Conservation (phyloP, 2,797 vertebrate genomes). For the Eupleurogrammus muticus region DNA sequence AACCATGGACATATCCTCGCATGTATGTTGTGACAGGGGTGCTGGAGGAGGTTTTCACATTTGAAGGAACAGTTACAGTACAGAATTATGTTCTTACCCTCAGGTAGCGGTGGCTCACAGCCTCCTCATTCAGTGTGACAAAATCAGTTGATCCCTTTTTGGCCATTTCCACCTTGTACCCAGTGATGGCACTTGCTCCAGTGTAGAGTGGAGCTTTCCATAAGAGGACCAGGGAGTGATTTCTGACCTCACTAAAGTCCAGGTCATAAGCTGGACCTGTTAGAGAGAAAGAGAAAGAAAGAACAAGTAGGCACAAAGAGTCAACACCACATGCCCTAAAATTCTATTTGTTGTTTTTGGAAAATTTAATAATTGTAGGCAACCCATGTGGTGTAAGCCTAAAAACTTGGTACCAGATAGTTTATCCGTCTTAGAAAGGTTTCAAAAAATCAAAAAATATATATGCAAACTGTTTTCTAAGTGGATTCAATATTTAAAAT, state of each 20-base stretch:
- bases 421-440: too few species aligned
- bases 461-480: too few species aligned
- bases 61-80: not conserved
- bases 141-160: constrained; percentile 89
- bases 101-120: constrained; percentile 85
- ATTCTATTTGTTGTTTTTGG: too few species aligned
- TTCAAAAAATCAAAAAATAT: too few species aligned
- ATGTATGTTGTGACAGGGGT: not conserved
- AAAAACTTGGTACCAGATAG: too few species aligned
- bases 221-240: constrained; percentile 89
- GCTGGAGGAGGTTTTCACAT: not conserved
- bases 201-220: constrained; percentile 94
- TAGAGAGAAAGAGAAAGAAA: not conserved
- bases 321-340: not conserved
- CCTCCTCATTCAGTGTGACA: constrained; percentile 82
- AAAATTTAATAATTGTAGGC: too few species aligned
- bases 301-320: not conserved
- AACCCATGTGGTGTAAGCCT: too few species aligned
- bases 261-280: constrained; percentile 93
- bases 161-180: constrained; percentile 92
- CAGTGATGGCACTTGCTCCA: constrained; percentile 86
- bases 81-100: constrained; percentile 80
- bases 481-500: too few species aligned
- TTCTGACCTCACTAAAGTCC: constrained; percentile 92
- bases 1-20: constrained; percentile 4